phyloP scores from a whole-genome alignment of 1,140 invertebrate species.

The Schlechtendalia chinensis region DNA sequence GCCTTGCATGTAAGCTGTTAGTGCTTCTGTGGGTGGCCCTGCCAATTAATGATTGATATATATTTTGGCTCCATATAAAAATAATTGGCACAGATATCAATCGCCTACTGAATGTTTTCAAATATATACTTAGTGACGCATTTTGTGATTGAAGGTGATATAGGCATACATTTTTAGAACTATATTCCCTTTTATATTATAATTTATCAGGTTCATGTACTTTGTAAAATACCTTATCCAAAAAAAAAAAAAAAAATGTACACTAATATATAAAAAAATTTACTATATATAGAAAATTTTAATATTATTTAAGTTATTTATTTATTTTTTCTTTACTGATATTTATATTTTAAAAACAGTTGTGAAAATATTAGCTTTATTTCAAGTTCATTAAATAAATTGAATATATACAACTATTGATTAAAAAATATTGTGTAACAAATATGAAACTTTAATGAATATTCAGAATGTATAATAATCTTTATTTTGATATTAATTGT shows the following conservation, averaged over 20 bases:
- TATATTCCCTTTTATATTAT: not conserved
- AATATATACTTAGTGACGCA: slow-evolving; percentile 13
- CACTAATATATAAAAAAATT: not conserved
- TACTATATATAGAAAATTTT: not conserved
- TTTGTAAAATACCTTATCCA: not conserved
- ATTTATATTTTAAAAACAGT: not conserved
- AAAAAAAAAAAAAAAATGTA: not conserved
- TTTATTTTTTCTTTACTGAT: not conserved
- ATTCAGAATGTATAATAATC: not conserved
- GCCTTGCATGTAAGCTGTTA: slow-evolving; percentile 11
- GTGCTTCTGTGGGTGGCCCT: slow-evolving; percentile 15
- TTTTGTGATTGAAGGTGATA: slow-evolving; percentile 13
- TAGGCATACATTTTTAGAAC: slow-evolving; percentile 3
- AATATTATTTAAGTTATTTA: not conserved
- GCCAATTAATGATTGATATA: slow-evolving; percentile 23
- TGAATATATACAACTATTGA: not conserved
- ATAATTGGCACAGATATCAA: slow-evolving; percentile 26
- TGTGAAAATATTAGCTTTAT: not conserved
- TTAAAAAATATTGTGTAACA: not conserved
- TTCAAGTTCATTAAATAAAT: slow-evolving; percentile 1
- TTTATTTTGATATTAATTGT: not conserved
- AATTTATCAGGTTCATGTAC: not conserved
- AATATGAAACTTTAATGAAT: no score
- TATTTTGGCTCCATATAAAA: slow-evolving; percentile 29
- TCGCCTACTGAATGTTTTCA: slow-evolving; percentile 31